These are phyloP conservation scores for Cryptophagus acutangulus DNA, from an alignment of 2,888 invertebrate species.

Conservation along the genomic window DNA sequence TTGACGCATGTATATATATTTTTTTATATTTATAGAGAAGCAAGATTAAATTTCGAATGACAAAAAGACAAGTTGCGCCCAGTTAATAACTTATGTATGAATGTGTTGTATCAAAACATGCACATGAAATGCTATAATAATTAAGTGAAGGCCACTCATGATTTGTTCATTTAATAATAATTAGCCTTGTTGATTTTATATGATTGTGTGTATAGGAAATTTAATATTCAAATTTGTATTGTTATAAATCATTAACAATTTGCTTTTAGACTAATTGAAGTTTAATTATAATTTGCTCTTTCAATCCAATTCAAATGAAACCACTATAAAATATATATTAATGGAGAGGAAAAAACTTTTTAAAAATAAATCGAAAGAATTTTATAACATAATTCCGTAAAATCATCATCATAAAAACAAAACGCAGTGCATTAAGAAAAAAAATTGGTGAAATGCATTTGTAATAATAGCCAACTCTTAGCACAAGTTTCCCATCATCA, in stretches of 20 bases:
- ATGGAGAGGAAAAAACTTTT: too few species aligned
- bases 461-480: constrained; percentile 23
- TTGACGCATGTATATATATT: constrained; percentile 15
- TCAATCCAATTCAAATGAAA: too few species aligned
- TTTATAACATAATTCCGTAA: too few species aligned
- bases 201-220: constrained; percentile 13
- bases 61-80: constrained; percentile 28
- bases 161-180: constrained; percentile 25
- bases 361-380: too few species aligned
- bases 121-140: background rate
- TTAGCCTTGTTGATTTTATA: constrained; percentile 21
- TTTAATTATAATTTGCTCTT: too few species aligned
- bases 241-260: too few species aligned
- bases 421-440: too few species aligned
- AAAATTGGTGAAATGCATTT: constrained; percentile 28
- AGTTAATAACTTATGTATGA: constrained; percentile 14
- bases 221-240: too few species aligned
- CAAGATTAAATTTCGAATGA: constrained; percentile 29
- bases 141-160: constrained; percentile 21
- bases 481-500: constrained; percentile 26
- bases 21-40: constrained; percentile 18
- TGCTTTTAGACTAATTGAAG: too few species aligned
- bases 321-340: too few species aligned
- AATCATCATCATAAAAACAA: too few species aligned
- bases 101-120: background rate